These are phyloP conservation scores for Lucilia sericata DNA, from an alignment of 1,140 invertebrate species.

Conservation along the genomic window DNA sequence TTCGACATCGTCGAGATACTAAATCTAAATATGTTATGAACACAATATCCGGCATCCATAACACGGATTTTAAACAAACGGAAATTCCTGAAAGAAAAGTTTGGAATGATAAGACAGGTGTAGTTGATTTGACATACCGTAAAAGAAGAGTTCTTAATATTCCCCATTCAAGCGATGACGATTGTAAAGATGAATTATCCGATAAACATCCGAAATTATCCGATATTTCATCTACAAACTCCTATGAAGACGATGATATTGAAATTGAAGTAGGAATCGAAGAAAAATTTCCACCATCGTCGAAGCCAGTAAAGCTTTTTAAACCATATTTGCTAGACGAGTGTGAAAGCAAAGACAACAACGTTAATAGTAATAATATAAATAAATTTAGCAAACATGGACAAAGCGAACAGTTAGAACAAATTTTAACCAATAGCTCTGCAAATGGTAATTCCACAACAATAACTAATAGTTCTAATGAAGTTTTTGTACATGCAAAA, in stretches of 20 bases:
- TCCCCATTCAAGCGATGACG: neutral
- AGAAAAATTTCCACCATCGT: conserved; percentile 50
- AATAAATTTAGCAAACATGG: conserved; percentile 43
- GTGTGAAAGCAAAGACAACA: conserved; percentile 62
- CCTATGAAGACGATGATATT: conserved; percentile 44
- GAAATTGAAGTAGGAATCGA: conserved; percentile 50
- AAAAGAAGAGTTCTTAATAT: conserved; percentile 57
- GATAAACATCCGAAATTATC: conserved; percentile 28
- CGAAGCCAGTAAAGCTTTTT: conserved; percentile 74
- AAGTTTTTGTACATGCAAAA: conserved; percentile 21
- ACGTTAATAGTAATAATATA: neutral
- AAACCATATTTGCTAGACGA: conserved; percentile 77
- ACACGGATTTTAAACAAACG: neutral
- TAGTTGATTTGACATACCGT: conserved; percentile 61
- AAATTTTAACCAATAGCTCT: conserved; percentile 59
- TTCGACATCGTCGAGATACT: conserved; percentile 49
- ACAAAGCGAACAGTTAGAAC: conserved; percentile 44
- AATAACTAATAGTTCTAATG: conserved; percentile 49
- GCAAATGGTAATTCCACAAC: conserved; percentile 51
- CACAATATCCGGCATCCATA: neutral
- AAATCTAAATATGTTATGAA: neutral
- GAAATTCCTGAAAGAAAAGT: conserved; percentile 16
- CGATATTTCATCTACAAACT: neutral
- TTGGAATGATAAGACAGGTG: conserved; percentile 40
- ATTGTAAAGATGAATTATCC: neutral